These are phyloP conservation scores for Galeruca laticollis DNA, from an alignment of 2,888 invertebrate genomes.

Conservation along the genomic window DNA sequence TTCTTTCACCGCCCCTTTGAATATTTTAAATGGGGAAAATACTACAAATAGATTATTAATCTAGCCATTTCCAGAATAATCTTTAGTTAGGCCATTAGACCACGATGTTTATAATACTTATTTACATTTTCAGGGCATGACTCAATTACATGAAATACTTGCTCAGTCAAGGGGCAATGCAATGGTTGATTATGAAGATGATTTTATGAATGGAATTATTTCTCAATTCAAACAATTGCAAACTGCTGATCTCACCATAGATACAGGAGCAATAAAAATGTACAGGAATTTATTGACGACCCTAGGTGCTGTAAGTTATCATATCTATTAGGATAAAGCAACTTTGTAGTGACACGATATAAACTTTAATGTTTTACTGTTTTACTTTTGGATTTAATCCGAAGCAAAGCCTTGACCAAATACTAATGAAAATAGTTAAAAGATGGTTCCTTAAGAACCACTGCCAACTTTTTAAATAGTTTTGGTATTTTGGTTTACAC, in stretches of 20 bases:
- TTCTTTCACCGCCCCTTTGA: no score
- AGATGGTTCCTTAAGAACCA: no score
- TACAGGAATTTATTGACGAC: constrained; percentile 69
- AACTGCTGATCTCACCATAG: constrained; percentile 59
- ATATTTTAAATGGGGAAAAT: no score
- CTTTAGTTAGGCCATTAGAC: not conserved
- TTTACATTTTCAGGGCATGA: constrained; percentile 44
- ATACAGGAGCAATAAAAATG: constrained; percentile 67
- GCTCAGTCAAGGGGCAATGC: constrained; percentile 39
- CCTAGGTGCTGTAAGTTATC: constrained; percentile 68
- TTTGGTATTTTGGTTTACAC: no score
- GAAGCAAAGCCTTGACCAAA: no score
- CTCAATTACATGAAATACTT: constrained; percentile 49
- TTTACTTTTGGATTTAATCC: no score
- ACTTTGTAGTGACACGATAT: no score
- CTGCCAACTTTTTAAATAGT: no score
- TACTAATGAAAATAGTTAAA: no score
- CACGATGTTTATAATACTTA: not conserved
- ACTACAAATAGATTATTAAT: no score
- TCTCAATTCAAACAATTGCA: constrained; percentile 74
- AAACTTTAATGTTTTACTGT: no score
- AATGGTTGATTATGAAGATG: constrained; percentile 74
- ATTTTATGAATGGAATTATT: constrained; percentile 74
- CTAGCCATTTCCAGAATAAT: not conserved
- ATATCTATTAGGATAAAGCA: not conserved